Conservation (phyloP, 2,113 vertebrate genomes). For the Cheilinus undulatus region DNA sequence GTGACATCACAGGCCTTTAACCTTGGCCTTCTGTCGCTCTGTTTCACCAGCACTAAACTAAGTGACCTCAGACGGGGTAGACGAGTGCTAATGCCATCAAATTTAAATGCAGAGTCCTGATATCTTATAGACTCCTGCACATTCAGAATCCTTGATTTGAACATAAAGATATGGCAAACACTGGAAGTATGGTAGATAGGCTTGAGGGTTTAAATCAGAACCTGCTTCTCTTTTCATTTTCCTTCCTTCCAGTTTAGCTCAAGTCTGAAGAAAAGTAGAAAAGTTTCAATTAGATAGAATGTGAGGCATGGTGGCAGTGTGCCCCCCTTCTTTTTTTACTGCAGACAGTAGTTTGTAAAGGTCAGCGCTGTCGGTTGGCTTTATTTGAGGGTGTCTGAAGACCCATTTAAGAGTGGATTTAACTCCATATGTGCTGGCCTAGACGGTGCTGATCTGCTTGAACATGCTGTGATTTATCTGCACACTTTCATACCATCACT, state of each 20-base stretch:
- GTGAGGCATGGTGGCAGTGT: background rate
- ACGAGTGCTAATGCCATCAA: no score
- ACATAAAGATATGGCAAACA: constrained; percentile 44
- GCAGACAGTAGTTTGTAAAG: constrained; percentile 72
- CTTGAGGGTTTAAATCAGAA: constrained; percentile 33
- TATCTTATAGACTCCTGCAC: constrained; percentile 7
- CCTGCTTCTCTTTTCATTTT: constrained; percentile 30
- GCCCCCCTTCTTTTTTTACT: constrained; percentile 2
- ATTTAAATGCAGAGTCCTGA: constrained; percentile 7
- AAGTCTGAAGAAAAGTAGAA: constrained; percentile 31
- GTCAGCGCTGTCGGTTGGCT: constrained; percentile 72
- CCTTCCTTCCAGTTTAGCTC: constrained; percentile 39
- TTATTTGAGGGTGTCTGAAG: constrained; percentile 78
- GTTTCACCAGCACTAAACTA: no score
- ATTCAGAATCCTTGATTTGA: constrained; percentile 48
- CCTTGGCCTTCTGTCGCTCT: no score
- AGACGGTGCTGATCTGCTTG: constrained; percentile 65
- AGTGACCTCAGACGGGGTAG: no score
- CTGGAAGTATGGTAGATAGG: background rate
- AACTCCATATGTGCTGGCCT: constrained; percentile 82
- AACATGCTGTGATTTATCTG: constrained; percentile 69
- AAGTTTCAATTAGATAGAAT: constrained; percentile 72
- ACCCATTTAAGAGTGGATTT: constrained; percentile 80
- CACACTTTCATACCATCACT: constrained; percentile 56
- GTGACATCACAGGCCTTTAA: no score